Evolutionary conservation across 2,888 invertebrate genomes (phyloP).

Genomic region (Agrotis clavis): DNA sequence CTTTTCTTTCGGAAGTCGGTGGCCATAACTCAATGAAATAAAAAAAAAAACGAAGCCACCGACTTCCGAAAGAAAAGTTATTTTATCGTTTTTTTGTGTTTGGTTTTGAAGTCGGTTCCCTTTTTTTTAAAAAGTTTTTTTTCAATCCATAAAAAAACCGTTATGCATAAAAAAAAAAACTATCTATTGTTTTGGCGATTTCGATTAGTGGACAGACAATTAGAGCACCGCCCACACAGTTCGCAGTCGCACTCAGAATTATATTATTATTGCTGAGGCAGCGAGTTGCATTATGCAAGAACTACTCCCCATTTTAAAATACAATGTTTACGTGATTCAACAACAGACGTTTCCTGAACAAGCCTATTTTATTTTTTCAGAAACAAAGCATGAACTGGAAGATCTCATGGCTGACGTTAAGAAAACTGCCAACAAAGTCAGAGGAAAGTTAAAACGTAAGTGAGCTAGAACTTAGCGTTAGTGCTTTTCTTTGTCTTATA

Average conservation of each 20-base stretch:
- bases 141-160: slow-evolving; percentile 26
- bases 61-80: no score
- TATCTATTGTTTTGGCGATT: slow-evolving; percentile 66
- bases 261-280: slow-evolving; percentile 56
- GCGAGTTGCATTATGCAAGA: slow-evolving; percentile 19
- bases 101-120: no score
- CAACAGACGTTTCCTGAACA: slow-evolving; percentile 15
- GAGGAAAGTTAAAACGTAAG: slow-evolving; percentile 99
- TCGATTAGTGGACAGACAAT: slow-evolving; percentile 73
- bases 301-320: slow-evolving; percentile 12
- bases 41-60: no score
- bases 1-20: no score
- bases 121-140: no score
- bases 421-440: slow-evolving; percentile 99
- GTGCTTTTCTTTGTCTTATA: slow-evolving; percentile 47
- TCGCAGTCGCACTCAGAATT: slow-evolving; percentile 57
- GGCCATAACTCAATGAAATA: no score
- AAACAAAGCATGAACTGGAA: slow-evolving; percentile 99
- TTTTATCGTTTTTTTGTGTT: no score
- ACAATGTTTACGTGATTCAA: slow-evolving; percentile 12
- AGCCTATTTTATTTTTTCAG: slow-evolving; percentile 91
- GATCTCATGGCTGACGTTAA: slow-evolving; percentile 99
- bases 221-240: slow-evolving; percentile 67
- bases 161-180: slow-evolving; percentile 21
- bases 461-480: slow-evolving; percentile 59